Evolutionary conservation across 2,113 vertebrate species (phyloP).

Genomic region (Mus pahari): DNA sequence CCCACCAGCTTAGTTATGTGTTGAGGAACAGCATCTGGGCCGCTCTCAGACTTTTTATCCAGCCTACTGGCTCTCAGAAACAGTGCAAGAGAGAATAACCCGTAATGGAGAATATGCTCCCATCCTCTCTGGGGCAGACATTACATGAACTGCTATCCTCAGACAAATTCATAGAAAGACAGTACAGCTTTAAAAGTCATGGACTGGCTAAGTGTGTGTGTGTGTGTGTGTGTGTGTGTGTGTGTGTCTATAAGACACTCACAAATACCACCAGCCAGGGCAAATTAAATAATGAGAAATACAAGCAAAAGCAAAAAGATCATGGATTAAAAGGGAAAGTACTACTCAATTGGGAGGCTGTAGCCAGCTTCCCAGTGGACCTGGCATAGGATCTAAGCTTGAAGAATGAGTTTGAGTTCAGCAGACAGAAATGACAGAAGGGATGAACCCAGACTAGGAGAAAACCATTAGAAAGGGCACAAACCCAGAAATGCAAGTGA

Average conservation of each 20-base stretch:
- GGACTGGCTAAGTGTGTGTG: not conserved
- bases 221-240: not conserved
- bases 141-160: not conserved
- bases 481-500: not conserved
- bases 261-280: not conserved
- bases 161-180: slow-evolving; percentile 27
- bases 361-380: slow-evolving; percentile 5
- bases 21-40: slow-evolving; percentile 42
- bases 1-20: slow-evolving; percentile 38
- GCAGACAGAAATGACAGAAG: slow-evolving; percentile 4
- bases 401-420: slow-evolving; percentile 23
- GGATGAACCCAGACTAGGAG: not conserved
- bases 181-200: not conserved
- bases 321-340: slow-evolving; percentile 46
- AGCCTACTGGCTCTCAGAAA: slow-evolving; percentile 15
- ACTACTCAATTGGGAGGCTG: not conserved
- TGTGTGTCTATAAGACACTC: not conserved
- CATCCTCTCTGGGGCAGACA: not conserved
- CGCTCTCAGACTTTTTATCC: not conserved
- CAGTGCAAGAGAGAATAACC: not conserved
- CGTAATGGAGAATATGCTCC: not conserved
- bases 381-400: not conserved
- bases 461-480: not conserved
- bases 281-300: slow-evolving; percentile 45
- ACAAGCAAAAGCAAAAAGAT: slow-evolving; percentile 50